These are phyloP conservation scores for Drosophila eohydei DNA, from an alignment of 2,888 invertebrate species.

Conservation along the genomic window DNA sequence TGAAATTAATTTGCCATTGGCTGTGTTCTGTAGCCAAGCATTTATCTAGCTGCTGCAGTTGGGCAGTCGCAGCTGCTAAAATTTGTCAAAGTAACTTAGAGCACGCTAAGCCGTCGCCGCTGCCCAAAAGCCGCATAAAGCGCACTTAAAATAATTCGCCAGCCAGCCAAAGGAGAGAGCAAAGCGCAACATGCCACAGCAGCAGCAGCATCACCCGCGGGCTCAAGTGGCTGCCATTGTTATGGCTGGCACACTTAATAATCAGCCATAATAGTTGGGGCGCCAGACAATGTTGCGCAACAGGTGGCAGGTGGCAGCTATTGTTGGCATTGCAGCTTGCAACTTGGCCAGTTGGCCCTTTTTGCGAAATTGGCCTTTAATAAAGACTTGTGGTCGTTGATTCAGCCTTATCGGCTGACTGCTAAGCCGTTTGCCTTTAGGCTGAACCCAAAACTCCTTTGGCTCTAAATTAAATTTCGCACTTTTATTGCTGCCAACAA, in stretches of 20 bases:
- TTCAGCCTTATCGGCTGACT: conserved; percentile 23
- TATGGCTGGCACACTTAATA: conserved; percentile 66
- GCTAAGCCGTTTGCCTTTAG: conserved; percentile 38
- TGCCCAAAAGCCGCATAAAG: conserved; percentile 37
- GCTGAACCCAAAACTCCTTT: conserved; percentile 40
- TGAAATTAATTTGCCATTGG: conserved; percentile 74
- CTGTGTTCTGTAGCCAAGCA: conserved; percentile 62
- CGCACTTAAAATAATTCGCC: conserved; percentile 46
- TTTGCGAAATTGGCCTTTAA: conserved; percentile 58
- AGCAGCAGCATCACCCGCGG: not conserved
- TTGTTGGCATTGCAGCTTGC: conserved; percentile 37
- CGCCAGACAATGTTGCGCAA: conserved; percentile 57
- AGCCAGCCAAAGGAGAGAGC: conserved; percentile 2
- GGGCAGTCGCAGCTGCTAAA: conserved; percentile 55
- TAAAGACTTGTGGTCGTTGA: conserved; percentile 44
- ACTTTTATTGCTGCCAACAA: conserved; percentile 68
- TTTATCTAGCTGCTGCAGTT: conserved; percentile 69
- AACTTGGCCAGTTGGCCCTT: conserved; percentile 10
- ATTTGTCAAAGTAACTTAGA: conserved; percentile 62
- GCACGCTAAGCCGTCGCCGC: conserved; percentile 22
- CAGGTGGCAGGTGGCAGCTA: conserved; percentile 70
- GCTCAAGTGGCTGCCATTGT: conserved; percentile 62
- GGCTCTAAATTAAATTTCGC: conserved; percentile 71
- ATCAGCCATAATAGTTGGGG: conserved; percentile 69
- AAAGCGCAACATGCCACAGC: conserved; percentile 23